Conservation (phyloP, 1,140 invertebrate species). For the Melipona quadrifasciata region DNA sequence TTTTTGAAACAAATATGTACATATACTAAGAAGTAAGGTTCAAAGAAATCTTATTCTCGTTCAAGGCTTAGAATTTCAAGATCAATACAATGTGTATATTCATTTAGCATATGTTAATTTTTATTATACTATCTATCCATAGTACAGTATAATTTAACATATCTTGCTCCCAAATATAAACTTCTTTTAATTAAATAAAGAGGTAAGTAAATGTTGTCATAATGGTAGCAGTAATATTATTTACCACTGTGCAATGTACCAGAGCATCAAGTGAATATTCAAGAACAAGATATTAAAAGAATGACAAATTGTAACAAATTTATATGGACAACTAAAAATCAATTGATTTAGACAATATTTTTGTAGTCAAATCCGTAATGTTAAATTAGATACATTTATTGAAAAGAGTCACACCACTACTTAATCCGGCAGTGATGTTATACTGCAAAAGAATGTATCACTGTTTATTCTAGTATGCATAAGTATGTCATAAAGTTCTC, state of each 20-base stretch:
- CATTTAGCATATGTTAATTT: slow-evolving; percentile 78
- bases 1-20: neutral
- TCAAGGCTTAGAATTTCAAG: neutral
- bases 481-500: slow-evolving; percentile 44
- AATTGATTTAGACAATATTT: slow-evolving; percentile 32
- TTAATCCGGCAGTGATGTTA: slow-evolving; percentile 66
- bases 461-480: slow-evolving; percentile 43
- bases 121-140: slow-evolving; percentile 77
- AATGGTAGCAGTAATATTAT: slow-evolving; percentile 41
- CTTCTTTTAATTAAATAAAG: slow-evolving; percentile 57
- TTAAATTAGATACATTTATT: slow-evolving; percentile 32
- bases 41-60: no score
- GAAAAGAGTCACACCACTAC: slow-evolving; percentile 46
- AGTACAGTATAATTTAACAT: slow-evolving; percentile 66
- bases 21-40: neutral
- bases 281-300: slow-evolving; percentile 38
- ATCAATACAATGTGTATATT: slow-evolving; percentile 62
- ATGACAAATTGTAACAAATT: slow-evolving; percentile 47
- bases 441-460: slow-evolving; percentile 55
- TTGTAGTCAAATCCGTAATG: slow-evolving; percentile 24
- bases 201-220: slow-evolving; percentile 24
- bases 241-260: slow-evolving; percentile 13
- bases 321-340: slow-evolving; percentile 50
- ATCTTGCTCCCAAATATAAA: slow-evolving; percentile 72
- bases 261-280: slow-evolving; percentile 48